Conservation (phyloP, 2,797 vertebrate species). For the Ctenopoma multispine region DNA sequence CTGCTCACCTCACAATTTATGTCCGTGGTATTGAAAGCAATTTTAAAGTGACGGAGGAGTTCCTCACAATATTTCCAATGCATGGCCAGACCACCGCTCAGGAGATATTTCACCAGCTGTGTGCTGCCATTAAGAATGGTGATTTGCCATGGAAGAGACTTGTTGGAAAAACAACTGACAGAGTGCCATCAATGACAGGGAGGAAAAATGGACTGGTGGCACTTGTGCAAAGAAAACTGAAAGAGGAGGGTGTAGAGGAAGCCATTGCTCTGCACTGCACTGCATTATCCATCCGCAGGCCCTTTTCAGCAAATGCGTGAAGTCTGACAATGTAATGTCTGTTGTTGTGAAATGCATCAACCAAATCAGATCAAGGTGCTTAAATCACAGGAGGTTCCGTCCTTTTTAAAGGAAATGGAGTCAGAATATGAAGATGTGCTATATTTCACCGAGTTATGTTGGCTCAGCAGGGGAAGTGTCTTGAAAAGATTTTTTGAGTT, state of each 20-base stretch:
- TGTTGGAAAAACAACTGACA: neutral
- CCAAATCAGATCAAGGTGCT: conserved; percentile 41
- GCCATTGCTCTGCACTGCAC: conserved; percentile 24
- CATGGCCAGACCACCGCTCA: no score
- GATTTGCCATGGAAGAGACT: neutral
- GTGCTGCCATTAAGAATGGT: no score
- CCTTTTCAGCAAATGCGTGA: conserved; percentile 37
- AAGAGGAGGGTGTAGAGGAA: conserved; percentile 41
- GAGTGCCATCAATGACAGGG: neutral
- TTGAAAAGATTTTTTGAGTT: conserved; percentile 31
- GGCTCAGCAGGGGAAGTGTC: conserved; percentile 40
- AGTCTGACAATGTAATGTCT: conserved; percentile 52
- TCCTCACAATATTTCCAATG: no score
- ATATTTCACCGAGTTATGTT: conserved; percentile 22
- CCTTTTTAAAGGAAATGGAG: conserved; percentile 13
- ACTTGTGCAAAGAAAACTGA: neutral
- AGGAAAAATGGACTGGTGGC: neutral
- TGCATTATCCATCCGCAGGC: conserved; percentile 55
- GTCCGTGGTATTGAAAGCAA: neutral
- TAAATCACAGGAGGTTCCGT: conserved; percentile 46
- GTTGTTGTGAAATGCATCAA: conserved; percentile 50
- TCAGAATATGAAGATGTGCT: no score
- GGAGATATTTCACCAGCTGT: no score
- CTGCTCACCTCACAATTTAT: neutral
- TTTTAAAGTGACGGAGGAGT: no score